Evolutionary conservation across 2,888 invertebrate species (phyloP), one percentile per base, ranked within the genome.

Genomic region (Scrobipalpa costella): DNA sequence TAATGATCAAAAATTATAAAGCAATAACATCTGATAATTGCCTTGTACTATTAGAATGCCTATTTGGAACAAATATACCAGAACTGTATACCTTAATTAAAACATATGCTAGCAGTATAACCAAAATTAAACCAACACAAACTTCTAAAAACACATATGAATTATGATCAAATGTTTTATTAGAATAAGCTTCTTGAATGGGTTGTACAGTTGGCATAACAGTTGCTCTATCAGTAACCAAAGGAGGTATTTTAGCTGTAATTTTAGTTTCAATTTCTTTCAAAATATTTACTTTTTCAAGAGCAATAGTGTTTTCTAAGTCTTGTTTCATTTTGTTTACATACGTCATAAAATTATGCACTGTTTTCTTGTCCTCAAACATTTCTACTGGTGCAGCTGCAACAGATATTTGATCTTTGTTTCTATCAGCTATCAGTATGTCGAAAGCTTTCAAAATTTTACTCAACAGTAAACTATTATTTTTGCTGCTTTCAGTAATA

Each of bases 61-160:
- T 55, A 17, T 63, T 63, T 1, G 68, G 68, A 0, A 71, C 49
- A 58, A 69, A 71, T 49, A 71, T 59, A 44, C 68, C 66, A 6
- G 70, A 72, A 47, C 69, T 71, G 21, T 74, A 73, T 50, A 74
- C 66, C 49, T 69, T 70, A 36, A 67, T 69, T 50, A 71, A 64
- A 62, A 73, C 11, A 40, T 69, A 69, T 55, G 63, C 64, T 0
- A 73, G 61, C 47, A 73, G 44, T 15, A 73, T 69, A 0, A 68
- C 21, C 21, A 75, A 50, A 50, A 72, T 71, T 9, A 73, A 64
- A 0, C 66, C 71, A 0, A 75, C 73, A 68, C 75, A 74, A 15
- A 72, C 69, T 65, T 76, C 76, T 27, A 72, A 72, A 64, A 78
- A 77, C 13, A 70, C 33, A 7, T 66, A 52, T 8, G 71, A 67